phyloP scores from a whole-genome alignment of 2,797 vertebrate species.

The Microchirus variegatus region DNA sequence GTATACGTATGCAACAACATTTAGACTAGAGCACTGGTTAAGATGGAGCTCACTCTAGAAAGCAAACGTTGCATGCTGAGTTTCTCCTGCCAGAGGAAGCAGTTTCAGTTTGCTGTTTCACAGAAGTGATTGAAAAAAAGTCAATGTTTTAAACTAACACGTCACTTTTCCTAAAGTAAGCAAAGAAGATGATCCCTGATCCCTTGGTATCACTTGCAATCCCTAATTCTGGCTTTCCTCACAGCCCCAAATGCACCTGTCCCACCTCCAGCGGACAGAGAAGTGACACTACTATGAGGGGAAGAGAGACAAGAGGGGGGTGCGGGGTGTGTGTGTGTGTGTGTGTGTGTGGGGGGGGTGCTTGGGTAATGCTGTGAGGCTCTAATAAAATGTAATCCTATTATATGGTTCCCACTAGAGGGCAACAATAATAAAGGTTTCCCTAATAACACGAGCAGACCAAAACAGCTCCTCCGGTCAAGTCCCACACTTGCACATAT shows the following conservation, averaged over 20 bases:
- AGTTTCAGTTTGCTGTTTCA: not conserved
- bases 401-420: slow-evolving; percentile 86
- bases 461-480: slow-evolving; percentile 81
- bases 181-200: slow-evolving; percentile 7
- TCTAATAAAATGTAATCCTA: slow-evolving; percentile 89
- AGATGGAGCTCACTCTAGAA: slow-evolving; percentile 1
- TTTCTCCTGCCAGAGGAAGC: not conserved
- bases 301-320: slow-evolving; percentile 69
- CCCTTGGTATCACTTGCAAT: not conserved
- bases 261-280: slow-evolving; percentile 66
- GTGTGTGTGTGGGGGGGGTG: slow-evolving; percentile 38
- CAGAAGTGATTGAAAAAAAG: not conserved
- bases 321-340: no score
- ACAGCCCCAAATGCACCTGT: slow-evolving; percentile 42
- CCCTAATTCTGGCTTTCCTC: slow-evolving; percentile 15
- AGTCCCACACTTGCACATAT: slow-evolving; percentile 82
- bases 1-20: no score
- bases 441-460: slow-evolving; percentile 84
- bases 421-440: slow-evolving; percentile 88
- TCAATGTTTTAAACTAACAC: not conserved
- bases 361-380: slow-evolving; percentile 81
- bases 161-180: slow-evolving; percentile 3
- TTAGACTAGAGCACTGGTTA: no score
- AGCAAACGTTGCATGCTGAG: not conserved
- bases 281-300: slow-evolving; percentile 68